Conservation (phyloP, 2,888 invertebrate genomes). For the Microctonus hyperodae region DNA sequence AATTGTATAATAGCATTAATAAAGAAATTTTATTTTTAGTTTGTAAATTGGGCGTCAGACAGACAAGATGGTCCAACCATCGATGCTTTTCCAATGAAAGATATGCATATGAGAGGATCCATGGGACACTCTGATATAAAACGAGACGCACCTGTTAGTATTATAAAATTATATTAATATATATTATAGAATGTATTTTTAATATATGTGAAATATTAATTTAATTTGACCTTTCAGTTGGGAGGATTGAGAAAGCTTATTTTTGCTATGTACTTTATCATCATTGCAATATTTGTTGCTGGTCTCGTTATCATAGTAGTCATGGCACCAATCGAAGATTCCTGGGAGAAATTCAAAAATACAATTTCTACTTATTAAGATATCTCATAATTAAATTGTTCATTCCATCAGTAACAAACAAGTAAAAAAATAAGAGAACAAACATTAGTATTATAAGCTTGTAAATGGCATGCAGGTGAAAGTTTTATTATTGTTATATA, state of each 20-base stretch:
- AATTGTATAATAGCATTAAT: background rate
- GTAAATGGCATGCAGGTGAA: background rate
- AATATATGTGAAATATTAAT: background rate
- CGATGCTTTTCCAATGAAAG: constrained; percentile 87
- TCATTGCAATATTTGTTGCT: constrained; percentile 73
- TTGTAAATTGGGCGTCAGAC: constrained; percentile 80
- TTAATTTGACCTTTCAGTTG: constrained; percentile 69
- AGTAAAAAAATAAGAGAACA: background rate
- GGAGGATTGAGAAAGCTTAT: constrained; percentile 78
- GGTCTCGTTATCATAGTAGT: constrained; percentile 79
- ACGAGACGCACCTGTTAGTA: constrained; percentile 79
- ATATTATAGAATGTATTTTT: background rate
- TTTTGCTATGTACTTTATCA: constrained; percentile 79
- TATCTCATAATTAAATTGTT: no score
- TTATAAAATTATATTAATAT: background rate
- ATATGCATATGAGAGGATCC: constrained; percentile 71
- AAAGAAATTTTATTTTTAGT: constrained; percentile 65
- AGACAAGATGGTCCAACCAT: constrained; percentile 75
- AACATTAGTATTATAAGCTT: background rate
- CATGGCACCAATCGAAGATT: constrained; percentile 76
- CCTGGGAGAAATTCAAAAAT: constrained; percentile 63
- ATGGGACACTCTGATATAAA: constrained; percentile 75
- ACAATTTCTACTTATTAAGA: constrained; percentile 20
- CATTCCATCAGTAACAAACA: background rate
- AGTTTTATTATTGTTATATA: background rate